phyloP scores from a whole-genome alignment of 2,888 invertebrate genomes.

The Zele albiditarsus region DNA sequence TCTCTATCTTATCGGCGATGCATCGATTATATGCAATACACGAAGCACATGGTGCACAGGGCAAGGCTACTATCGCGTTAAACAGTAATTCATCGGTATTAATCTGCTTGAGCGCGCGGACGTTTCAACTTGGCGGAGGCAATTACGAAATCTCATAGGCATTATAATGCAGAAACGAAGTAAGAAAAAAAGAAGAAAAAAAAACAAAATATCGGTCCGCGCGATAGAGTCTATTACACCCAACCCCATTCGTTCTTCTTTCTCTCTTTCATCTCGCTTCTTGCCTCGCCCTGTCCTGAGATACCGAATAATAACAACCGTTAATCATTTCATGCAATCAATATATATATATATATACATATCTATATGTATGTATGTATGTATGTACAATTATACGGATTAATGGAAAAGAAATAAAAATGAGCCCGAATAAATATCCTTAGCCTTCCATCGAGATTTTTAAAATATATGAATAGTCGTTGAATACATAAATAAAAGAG shows the following conservation, averaged over 20 bases:
- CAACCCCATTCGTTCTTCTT: conserved; percentile 17
- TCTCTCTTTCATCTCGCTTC: background rate
- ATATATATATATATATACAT: background rate
- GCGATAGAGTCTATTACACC: conserved; percentile 24
- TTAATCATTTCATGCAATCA: conserved; percentile 33
- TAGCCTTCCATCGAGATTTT: background rate
- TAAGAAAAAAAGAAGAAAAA: conserved; percentile 14
- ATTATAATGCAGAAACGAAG: conserved; percentile 43
- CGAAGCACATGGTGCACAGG: conserved; percentile 29
- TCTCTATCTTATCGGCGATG: conserved; percentile 50
- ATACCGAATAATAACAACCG: conserved; percentile 34
- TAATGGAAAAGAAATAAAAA: background rate
- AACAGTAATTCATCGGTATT: conserved; percentile 54
- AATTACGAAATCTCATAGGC: conserved; percentile 48
- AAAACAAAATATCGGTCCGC: background rate
- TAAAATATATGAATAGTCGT: background rate
- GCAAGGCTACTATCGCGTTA: conserved; percentile 41
- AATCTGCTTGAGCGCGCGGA: conserved; percentile 48
- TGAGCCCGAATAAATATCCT: background rate
- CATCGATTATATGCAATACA: conserved; percentile 51
- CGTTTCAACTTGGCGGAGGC: conserved; percentile 43
- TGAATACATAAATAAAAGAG: background rate
- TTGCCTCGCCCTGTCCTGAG: conserved; percentile 36
- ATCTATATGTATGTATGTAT: background rate
- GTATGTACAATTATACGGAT: too few relatives aligned